These are phyloP conservation scores for Cheirogaleus medius DNA, from an alignment of 2,113 vertebrate genomes.

Conservation along the genomic window DNA sequence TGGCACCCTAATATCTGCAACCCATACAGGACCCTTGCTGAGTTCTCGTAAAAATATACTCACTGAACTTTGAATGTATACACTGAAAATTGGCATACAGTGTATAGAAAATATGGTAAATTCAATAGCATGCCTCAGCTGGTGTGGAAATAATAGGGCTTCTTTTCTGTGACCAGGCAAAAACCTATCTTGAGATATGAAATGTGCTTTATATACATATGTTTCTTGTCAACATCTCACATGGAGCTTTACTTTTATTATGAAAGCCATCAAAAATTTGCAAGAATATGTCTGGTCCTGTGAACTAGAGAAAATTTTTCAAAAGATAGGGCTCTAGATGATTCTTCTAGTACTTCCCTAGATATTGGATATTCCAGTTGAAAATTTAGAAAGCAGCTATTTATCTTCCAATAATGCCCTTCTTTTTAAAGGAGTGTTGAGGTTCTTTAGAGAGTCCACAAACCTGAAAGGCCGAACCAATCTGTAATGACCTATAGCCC, in stretches of 20 bases:
- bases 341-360: background rate
- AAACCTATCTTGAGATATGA: background rate
- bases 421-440: background rate
- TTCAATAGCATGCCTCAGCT: background rate
- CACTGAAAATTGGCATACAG: background rate
- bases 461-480: background rate
- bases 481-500: background rate
- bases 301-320: slow-evolving; percentile 86
- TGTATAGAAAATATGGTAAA: background rate
- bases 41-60: background rate
- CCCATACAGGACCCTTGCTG: background rate
- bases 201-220: slow-evolving; percentile 78
- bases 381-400: background rate
- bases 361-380: background rate
- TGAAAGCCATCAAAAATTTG: slow-evolving; percentile 78
- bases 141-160: too few relatives aligned
- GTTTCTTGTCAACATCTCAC: slow-evolving; percentile 44
- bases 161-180: too few relatives aligned
- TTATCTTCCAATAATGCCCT: background rate
- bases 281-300: slow-evolving; percentile 67
- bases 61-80: background rate
- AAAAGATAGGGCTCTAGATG: slow-evolving; percentile 77
- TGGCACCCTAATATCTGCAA: background rate
- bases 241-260: slow-evolving; percentile 83
- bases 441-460: background rate